Evolutionary conservation across 2,888 invertebrate species (phyloP).

Genomic region (Diachrysia chrysitis): DNA sequence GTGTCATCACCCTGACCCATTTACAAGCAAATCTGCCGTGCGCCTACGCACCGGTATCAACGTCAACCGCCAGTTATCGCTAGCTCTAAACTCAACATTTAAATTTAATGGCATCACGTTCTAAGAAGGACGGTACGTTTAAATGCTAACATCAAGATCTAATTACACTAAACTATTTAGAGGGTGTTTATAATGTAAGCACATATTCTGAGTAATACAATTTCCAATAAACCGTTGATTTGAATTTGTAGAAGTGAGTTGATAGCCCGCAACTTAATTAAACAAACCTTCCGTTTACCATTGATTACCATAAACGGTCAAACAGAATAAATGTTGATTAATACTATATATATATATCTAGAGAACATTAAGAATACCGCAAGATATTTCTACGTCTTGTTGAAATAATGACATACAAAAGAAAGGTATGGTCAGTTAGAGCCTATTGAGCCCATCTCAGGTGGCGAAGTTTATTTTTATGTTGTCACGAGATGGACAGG

Average conservation of each 20-base stretch:
- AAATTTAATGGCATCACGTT: slow-evolving; percentile 64
- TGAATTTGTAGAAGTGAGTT: not conserved
- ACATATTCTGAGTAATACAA: slow-evolving; percentile 19
- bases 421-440: not conserved
- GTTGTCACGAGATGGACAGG: slow-evolving; percentile 14
- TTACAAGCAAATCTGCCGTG: slow-evolving; percentile 78
- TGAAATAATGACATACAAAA: not conserved
- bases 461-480: slow-evolving; percentile 24
- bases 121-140: slow-evolving; percentile 61
- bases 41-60: slow-evolving; percentile 78
- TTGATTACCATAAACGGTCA: not conserved
- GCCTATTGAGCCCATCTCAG: not conserved
- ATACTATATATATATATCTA: no score
- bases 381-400: not conserved
- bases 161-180: slow-evolving; percentile 35
- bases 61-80: slow-evolving; percentile 72
- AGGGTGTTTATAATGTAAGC: slow-evolving; percentile 12
- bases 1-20: slow-evolving; percentile 82
- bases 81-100: slow-evolving; percentile 63
- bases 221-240: not conserved
- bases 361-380: not conserved
- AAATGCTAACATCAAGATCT: slow-evolving; percentile 47
- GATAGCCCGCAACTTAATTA: not conserved
- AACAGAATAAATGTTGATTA: no score
- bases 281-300: not conserved